phyloP scores from a whole-genome alignment of 2,888 invertebrate genomes.

The Fragum fragum region DNA sequence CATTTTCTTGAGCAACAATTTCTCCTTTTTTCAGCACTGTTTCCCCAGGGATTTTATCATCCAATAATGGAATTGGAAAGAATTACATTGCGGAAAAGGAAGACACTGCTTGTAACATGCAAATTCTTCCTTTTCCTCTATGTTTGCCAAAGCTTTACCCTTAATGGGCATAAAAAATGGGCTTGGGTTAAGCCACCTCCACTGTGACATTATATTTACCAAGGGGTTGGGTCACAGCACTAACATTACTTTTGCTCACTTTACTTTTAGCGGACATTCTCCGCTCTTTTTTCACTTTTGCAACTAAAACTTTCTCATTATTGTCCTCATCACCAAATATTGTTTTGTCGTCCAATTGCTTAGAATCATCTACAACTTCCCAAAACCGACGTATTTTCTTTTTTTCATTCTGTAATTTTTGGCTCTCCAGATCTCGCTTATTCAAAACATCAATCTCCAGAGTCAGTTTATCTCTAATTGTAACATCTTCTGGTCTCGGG shows the following conservation, averaged over 20 bases:
- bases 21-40: too few species aligned
- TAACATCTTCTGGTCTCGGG: slow-evolving; percentile 43
- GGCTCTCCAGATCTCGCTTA: slow-evolving; percentile 11
- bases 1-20: too few species aligned
- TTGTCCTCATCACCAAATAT: slow-evolving; percentile 36
- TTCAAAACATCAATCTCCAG: slow-evolving; percentile 56
- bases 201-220: slow-evolving; percentile 56
- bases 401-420: slow-evolving; percentile 42
- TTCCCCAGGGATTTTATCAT: too few species aligned
- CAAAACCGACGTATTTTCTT: slow-evolving; percentile 59
- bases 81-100: too few species aligned
- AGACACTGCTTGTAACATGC: too few species aligned
- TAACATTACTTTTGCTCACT: slow-evolving; percentile 35
- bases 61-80: too few species aligned
- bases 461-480: slow-evolving; percentile 52
- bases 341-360: slow-evolving; percentile 24
- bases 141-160: too few species aligned
- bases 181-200: slow-evolving; percentile 20
- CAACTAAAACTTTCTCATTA: slow-evolving; percentile 50
- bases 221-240: slow-evolving; percentile 36
- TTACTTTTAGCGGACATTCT: slow-evolving; percentile 53
- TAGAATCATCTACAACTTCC: slow-evolving; percentile 52
- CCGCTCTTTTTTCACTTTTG: slow-evolving; percentile 59
- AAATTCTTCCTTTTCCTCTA: too few species aligned
- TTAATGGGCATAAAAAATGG: too few species aligned